Evolutionary conservation across 2,797 vertebrate genomes (phyloP).

Genomic region (Thripadectes ignobilis): DNA sequence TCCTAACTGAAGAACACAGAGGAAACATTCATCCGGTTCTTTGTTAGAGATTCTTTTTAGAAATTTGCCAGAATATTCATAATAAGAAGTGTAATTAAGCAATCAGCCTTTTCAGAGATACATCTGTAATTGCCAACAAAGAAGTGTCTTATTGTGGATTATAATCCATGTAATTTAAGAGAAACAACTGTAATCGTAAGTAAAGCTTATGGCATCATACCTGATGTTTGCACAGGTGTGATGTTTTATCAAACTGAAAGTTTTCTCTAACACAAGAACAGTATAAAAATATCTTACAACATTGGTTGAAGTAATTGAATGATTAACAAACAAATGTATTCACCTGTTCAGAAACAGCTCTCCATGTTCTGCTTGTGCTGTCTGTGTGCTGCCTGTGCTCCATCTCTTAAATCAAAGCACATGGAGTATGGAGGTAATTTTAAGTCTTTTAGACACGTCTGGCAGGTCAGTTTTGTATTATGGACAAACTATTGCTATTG

Average conservation of each 20-base stretch:
- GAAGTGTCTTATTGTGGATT: conserved; percentile 67
- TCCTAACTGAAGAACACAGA: conserved; percentile 61
- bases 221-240: conserved; percentile 74
- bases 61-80: conserved; percentile 65
- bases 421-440: neutral
- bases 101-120: conserved; percentile 43
- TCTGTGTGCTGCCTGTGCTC: neutral
- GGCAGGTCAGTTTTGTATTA: neutral
- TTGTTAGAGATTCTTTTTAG: conserved; percentile 62
- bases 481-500: neutral
- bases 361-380: neutral
- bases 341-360: neutral
- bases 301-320: conserved; percentile 6
- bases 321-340: conserved; percentile 54
- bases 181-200: conserved; percentile 67
- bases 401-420: neutral
- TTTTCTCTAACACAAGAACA: conserved; percentile 33
- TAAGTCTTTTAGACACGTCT: neutral
- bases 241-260: conserved; percentile 64
- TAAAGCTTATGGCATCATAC: conserved; percentile 66
- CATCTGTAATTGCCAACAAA: conserved; percentile 53
- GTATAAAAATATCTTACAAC: neutral
- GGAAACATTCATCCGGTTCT: conserved; percentile 72
- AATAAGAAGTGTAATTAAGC: conserved; percentile 69
- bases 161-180: conserved; percentile 63